Evolutionary conservation across 2,797 vertebrate species (phyloP), one percentile per base, ranked within the genome.

Genomic region (Calcarius lapponicus): DNA sequence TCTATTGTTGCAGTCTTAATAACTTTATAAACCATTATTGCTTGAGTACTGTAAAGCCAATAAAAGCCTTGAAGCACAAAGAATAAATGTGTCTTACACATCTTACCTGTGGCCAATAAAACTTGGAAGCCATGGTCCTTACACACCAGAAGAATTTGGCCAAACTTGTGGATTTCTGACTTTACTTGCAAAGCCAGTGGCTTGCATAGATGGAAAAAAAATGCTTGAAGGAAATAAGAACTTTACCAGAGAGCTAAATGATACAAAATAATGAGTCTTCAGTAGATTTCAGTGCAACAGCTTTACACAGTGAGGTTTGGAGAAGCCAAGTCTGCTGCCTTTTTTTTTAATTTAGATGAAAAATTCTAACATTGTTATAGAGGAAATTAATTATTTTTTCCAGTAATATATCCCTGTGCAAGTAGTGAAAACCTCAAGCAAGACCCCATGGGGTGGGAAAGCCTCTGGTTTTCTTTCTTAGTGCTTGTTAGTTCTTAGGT

Each of bases 21-120:
- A 73, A 74, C 79, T 95, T 92, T 73, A 82, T 94, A 91, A 93
- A 62, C 82, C 70, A 73, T 66, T 86, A 79, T 79, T 91, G 58
- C 51, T 65, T 62, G 36, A 66, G 66, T 86, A 80, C 34, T 73
- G 51, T 75, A 92, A 86, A 65, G 34, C 45, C 26, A 81, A 56
- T 81, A 61, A 92, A 87, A 58, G 36, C 79, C 51, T 62, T 69
- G 62, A 78, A 86, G 66, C 82, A 90, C 51, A 17, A 66, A 40
- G 56, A 60, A 36, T 66, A 34, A 72, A 65, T 70, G 40, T 57
- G 61, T 56, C 40, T 80, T 75, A 2, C 6, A 13, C 45, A 6
- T 87, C 71, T 66, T 60, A 57, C 32, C 17, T 43, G 36, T 36
- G 43, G 14, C 42, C 34, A 70, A 29, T 54, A 60, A 56, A 54